Evolutionary conservation across 2,888 invertebrate species (phyloP), one percentile per base, ranked within the genome.

Genomic region (Drosophila pseudotakahashii): DNA sequence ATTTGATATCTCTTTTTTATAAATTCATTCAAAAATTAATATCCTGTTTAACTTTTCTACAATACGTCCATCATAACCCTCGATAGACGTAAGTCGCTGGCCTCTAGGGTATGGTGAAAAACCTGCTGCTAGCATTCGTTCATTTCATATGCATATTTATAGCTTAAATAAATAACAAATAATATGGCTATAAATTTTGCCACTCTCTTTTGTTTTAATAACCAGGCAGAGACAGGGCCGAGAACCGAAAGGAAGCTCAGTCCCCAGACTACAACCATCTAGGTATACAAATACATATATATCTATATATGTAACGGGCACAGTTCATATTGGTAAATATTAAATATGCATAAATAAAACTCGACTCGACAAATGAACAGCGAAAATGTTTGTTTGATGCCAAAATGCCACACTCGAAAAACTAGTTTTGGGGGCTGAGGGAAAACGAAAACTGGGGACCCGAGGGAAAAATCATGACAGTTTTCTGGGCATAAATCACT

Each of bases 101-200:
- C n/a, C 44, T 13, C 52, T 32, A 48, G 59, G 60, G 69, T 52
- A 62, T 62, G 62, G n/a, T 34, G 70, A 80, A 83, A 81, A 83
- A 87, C 75, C 77, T 70, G 79, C 70, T 85, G 81, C 70, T 63
- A 26, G 63, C 61, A 61, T 67, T 73, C 74, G 82, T 81, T 77
- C 79, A 75, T 81, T 75, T 80, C 69, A 79, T 80, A 86, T 86
- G 84, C 80, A 81, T 84, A 84, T 84, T 84, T 84, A 84, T 84
- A 78, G 84, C 84, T 80, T 77, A 84, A 87, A 84, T 87, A 84
- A 84, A 84, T 84, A 87, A 80, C 84, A 80, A 84, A 84, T 84
- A 84, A 84, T 84, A 80, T 73, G 84, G 87, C 82, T 70, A 87
- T 84, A 84, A 87, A 84, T 84, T 84, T 80, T 78, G 77, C 63